phyloP scores from a whole-genome alignment of 64 coral and sea anemone genomes.

The Montipora sp. region DNA sequence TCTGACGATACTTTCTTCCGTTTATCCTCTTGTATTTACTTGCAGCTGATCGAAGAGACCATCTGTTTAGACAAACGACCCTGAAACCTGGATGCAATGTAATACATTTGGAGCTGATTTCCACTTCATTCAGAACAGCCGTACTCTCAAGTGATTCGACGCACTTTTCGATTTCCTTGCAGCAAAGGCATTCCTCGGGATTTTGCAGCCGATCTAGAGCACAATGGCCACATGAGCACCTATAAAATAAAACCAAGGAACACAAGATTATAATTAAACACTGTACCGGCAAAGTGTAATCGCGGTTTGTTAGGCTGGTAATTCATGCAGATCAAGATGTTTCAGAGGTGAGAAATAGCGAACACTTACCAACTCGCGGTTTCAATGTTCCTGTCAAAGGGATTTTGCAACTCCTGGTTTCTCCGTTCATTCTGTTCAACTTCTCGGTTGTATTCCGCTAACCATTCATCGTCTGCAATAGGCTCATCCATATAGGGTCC shows the following conservation, averaged over 20 bases:
- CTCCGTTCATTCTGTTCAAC: too few relatives aligned
- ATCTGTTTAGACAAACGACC: constrained; percentile 1
- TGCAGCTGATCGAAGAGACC: constrained; percentile 33
- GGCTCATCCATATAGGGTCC: too few relatives aligned
- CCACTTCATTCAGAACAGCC: not conserved
- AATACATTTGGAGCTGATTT: not conserved
- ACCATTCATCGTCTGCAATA: too few relatives aligned
- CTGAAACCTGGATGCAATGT: constrained; percentile 15
- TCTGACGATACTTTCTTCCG: not conserved
- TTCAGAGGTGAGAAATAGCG: too few relatives aligned
- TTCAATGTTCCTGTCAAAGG: too few relatives aligned
- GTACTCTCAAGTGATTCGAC: not conserved
- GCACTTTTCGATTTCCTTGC: constrained; percentile 54
- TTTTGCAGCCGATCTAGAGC: constrained; percentile 13
- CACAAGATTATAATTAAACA: too few relatives aligned
- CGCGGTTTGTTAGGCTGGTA: too few relatives aligned
- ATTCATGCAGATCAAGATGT: too few relatives aligned
- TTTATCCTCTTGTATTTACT: constrained; percentile 4
- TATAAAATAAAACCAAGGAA: not conserved
- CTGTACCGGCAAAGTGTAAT: too few relatives aligned
- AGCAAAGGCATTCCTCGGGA: constrained; percentile 37
- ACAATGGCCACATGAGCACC: constrained; percentile 56
- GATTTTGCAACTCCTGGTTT: too few relatives aligned
- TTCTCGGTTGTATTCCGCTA: too few relatives aligned
- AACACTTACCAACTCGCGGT: too few relatives aligned